A percentile compares a stretch with the other conserved stretches of the same genome.
Evolutionary conservation across 92 coral and sea anemone genomes (phyloP).

Genomic region (Porites lobata): DNA sequence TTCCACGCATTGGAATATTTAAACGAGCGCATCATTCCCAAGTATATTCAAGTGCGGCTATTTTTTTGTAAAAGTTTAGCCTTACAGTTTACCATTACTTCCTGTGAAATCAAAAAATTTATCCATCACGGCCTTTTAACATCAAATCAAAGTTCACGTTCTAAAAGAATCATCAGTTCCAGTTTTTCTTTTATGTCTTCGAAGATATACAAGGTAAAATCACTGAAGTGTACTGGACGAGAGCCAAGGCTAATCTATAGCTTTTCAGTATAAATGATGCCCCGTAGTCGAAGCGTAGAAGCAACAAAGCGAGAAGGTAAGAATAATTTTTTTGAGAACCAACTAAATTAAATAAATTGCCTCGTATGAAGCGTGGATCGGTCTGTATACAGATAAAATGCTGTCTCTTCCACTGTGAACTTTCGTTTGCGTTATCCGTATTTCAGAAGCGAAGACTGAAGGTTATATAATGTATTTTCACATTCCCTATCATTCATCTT

Average conservation of each 20-base stretch:
- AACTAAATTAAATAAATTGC: no score
- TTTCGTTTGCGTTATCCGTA: not conserved
- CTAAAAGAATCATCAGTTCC: not conserved
- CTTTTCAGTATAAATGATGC: not conserved
- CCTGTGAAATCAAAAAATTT: not conserved
- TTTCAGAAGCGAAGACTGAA: not conserved
- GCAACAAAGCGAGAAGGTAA: conserved; percentile 28
- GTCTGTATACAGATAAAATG: no score
- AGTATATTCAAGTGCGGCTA: not conserved
- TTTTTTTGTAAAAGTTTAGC: not conserved
- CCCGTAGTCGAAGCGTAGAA: conserved; percentile 1
- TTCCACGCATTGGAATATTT: conserved; percentile 11
- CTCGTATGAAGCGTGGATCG: no score
- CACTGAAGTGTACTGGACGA: not conserved
- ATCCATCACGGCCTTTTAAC: not conserved
- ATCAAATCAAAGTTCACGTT: no score
- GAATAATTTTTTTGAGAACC: not conserved
- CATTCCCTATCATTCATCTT: not conserved
- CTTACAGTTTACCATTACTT: not conserved
- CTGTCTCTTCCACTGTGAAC: no score
- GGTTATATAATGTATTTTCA: not conserved
- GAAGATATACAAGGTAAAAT: not conserved
- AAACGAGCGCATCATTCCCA: not conserved
- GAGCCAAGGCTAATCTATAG: not conserved
- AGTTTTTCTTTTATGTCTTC: not conserved